A percentile compares a stretch with the other conserved stretches of the same genome.
phyloP scores from a whole-genome alignment of 2,888 invertebrate species.

The Pollenia angustigena region DNA sequence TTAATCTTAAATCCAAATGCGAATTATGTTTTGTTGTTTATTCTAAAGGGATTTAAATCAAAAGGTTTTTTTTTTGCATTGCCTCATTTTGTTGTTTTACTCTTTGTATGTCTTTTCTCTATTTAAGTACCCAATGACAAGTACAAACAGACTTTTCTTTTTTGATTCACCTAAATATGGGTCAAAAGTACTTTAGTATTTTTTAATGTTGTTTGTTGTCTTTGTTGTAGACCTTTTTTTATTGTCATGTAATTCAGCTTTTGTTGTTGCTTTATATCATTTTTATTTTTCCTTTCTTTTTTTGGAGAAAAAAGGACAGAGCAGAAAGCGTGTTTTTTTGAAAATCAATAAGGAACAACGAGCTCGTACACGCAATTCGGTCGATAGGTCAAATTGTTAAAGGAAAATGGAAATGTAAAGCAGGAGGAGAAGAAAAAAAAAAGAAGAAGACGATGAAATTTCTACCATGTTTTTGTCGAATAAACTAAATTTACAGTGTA shows the following conservation, averaged over 20 bases:
- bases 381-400: slow-evolving; percentile 75
- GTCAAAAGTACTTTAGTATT: slow-evolving; percentile 53
- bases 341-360: slow-evolving; percentile 58
- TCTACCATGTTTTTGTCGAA: slow-evolving; percentile 1
- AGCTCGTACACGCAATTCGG: slow-evolving; percentile 73
- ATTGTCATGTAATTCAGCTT: slow-evolving; percentile 54
- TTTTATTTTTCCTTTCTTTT: slow-evolving; percentile 11
- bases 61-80: neutral
- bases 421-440: slow-evolving; percentile 8
- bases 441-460: slow-evolving; percentile 17
- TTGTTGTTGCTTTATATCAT: slow-evolving; percentile 45
- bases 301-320: neutral
- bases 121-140: slow-evolving; percentile 20
- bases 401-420: neutral
- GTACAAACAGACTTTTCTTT: slow-evolving; percentile 25
- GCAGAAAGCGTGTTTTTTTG: slow-evolving; percentile 21
- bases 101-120: slow-evolving; percentile 4
- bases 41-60: slow-evolving; percentile 31
- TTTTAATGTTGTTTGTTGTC: slow-evolving; percentile 26
- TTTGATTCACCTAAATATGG: slow-evolving; percentile 52
- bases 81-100: no score
- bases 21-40: slow-evolving; percentile 1
- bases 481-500: neutral
- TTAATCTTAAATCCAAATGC: slow-evolving; percentile 33
- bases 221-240: slow-evolving; percentile 51